Evolutionary conservation across 64 coral and sea anemone species (phyloP).

Genomic region (Actinia equina): DNA sequence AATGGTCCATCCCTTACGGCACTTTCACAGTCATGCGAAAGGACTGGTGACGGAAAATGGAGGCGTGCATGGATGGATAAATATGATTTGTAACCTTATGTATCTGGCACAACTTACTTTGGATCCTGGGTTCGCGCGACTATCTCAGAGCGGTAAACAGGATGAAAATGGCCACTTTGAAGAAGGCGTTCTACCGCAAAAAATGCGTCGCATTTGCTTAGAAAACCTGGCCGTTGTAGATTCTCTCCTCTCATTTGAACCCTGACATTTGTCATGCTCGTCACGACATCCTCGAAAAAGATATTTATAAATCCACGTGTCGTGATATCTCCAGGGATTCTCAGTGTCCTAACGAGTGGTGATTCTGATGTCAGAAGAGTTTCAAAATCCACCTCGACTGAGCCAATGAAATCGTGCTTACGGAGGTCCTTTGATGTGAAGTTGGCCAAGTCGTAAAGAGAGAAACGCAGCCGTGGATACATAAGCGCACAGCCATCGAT

Average conservation of each 20-base stretch:
- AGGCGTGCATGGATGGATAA: not conserved
- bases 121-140: slow-evolving; percentile 75
- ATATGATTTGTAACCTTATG: not conserved
- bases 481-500: slow-evolving; percentile 54
- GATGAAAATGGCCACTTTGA: slow-evolving; percentile 58
- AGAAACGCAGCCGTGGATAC: slow-evolving; percentile 69
- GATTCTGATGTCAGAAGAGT: slow-evolving; percentile 30
- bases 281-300: slow-evolving; percentile 48
- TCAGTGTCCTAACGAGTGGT: slow-evolving; percentile 54
- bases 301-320: slow-evolving; percentile 79
- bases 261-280: slow-evolving; percentile 50
- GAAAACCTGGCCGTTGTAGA: slow-evolving; percentile 68
- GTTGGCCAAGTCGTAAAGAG: slow-evolving; percentile 94
- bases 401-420: slow-evolving; percentile 95
- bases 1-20: too few relatives aligned
- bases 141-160: slow-evolving; percentile 85
- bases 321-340: slow-evolving; percentile 81
- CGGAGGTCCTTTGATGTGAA: slow-evolving; percentile 95
- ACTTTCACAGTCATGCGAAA: too few relatives aligned
- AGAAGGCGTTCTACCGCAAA: slow-evolving; percentile 79
- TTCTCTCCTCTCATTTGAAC: slow-evolving; percentile 70
- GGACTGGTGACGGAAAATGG: too few relatives aligned
- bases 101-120: slow-evolving; percentile 41
- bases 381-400: slow-evolving; percentile 70
- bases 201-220: slow-evolving; percentile 90